phyloP scores from a whole-genome alignment of 2,797 vertebrate genomes.

The Yasuhikotakia modesta region DNA sequence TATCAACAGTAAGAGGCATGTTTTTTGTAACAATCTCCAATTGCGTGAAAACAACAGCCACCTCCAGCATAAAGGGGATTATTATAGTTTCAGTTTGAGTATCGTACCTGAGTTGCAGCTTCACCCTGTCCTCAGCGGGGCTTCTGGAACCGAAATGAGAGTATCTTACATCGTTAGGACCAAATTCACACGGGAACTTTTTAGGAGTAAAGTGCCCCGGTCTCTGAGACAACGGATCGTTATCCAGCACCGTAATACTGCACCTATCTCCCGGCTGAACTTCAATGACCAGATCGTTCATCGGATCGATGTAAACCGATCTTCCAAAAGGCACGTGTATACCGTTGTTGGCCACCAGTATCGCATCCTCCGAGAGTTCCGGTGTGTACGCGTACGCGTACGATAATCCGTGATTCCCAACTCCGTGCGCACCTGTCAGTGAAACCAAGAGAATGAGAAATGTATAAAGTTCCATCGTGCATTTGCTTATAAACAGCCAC shows the following conservation, averaged over 20 bases:
- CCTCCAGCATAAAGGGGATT: conserved; percentile 91
- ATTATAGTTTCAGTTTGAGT: conserved; percentile 84
- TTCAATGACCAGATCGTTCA: conserved; percentile 89
- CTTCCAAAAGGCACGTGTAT: conserved; percentile 91
- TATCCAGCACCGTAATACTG: conserved; percentile 87
- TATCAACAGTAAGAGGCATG: conserved; percentile 86
- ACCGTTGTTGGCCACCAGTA: conserved; percentile 88
- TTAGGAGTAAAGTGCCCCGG: conserved; percentile 87
- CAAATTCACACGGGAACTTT: conserved; percentile 93
- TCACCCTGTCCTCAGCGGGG: conserved; percentile 84
- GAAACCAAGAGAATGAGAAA: conserved; percentile 68
- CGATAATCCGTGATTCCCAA: conserved; percentile 72
- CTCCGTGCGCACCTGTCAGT: conserved; percentile 63
- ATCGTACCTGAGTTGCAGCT: conserved; percentile 93
- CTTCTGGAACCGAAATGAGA: conserved; percentile 90
- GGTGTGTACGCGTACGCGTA: conserved; percentile 77
- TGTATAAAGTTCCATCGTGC: conserved; percentile 65
- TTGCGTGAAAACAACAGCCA: conserved; percentile 93
- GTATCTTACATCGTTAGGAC: conserved; percentile 86
- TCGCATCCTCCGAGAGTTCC: conserved; percentile 78
- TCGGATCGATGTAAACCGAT: conserved; percentile 86
- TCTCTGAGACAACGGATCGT: conserved; percentile 87
- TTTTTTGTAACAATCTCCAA: conserved; percentile 91
- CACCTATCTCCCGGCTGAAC: conserved; percentile 91
- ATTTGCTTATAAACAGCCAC: conserved; percentile 7